Conservation (phyloP, 2,113 vertebrate species). For the Galbula dea region DNA sequence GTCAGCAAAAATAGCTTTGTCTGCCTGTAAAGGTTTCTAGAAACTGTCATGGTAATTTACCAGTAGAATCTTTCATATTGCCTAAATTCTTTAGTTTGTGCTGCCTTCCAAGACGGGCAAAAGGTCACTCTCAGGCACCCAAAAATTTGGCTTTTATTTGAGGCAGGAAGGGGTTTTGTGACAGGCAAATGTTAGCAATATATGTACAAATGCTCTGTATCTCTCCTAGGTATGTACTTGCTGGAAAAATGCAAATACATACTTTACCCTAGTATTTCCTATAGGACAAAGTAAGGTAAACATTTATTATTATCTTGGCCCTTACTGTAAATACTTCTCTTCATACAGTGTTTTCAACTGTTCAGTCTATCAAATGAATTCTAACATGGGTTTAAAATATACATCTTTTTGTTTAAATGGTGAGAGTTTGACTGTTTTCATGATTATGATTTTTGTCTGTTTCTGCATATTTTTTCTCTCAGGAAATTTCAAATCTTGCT, state of each 20-base stretch:
- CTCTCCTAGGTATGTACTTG: background rate
- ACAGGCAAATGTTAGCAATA: background rate
- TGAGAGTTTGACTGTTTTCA: background rate
- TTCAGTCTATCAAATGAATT: background rate
- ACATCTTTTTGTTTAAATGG: background rate
- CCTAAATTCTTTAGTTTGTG: background rate
- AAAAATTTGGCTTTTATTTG: background rate
- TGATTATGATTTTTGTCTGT: slow-evolving; percentile 19
- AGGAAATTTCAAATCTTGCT: slow-evolving; percentile 47
- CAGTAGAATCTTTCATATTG: background rate
- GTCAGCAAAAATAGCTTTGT: background rate
- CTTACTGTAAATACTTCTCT: background rate
- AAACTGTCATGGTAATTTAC: background rate
- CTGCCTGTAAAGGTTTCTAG: background rate
- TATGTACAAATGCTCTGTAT: background rate
- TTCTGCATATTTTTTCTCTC: slow-evolving; percentile 53
- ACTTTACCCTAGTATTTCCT: background rate
- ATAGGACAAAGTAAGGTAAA: background rate
- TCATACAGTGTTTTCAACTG: background rate
- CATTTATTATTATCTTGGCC: background rate
- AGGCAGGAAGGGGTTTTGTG: background rate
- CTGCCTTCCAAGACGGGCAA: background rate
- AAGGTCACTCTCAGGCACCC: background rate
- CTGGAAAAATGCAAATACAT: background rate
- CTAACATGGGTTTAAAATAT: background rate